Conservation (phyloP, 30 jellyfish, hydroid and myxozoan species). For the Cassiopea xamachana region DNA sequence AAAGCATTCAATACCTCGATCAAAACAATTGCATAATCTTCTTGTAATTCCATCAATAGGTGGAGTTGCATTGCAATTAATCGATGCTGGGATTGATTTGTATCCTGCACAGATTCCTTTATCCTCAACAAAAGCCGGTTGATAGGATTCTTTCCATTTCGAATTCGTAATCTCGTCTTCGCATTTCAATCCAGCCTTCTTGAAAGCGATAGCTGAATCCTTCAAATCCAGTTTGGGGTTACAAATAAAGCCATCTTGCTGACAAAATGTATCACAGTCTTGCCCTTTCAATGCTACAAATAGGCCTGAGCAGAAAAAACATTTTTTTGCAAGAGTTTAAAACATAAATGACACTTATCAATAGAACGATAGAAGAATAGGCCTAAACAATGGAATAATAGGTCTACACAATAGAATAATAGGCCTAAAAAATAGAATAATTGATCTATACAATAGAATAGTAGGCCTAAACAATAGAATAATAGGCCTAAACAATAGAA, state of each 20-base stretch:
- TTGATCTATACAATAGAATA: no score
- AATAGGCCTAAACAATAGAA: no score
- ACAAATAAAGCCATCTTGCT: conserved; percentile 16
- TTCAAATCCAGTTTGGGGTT: conserved; percentile 30
- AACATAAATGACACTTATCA: no score
- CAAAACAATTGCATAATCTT: conserved; percentile 61
- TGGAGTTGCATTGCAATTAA: conserved; percentile 60
- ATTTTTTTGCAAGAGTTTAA: no score
- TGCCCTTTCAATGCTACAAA: conserved; percentile 24
- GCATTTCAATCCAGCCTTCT: conserved; percentile 40
- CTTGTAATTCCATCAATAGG: conserved; percentile 50
- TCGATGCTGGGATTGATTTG: conserved; percentile 2
- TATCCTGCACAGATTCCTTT: conserved; percentile 53
- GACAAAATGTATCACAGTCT: conserved; percentile 24
- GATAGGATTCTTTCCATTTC: conserved; percentile 39
- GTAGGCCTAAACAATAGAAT: no score
- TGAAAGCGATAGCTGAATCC: conserved; percentile 12
- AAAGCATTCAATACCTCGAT: conserved; percentile 19
- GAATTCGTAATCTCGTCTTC: neutral
- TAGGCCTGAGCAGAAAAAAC: conserved; percentile 14
- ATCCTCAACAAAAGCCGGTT: conserved; percentile 34
- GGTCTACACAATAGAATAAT: no score
- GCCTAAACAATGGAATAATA: no score
- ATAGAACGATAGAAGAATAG: no score
- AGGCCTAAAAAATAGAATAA: no score